A percentile compares a stretch with the other conserved stretches of the same genome.
Conservation (phyloP, 1,140 invertebrate genomes). For the Drosophila sproati region DNA sequence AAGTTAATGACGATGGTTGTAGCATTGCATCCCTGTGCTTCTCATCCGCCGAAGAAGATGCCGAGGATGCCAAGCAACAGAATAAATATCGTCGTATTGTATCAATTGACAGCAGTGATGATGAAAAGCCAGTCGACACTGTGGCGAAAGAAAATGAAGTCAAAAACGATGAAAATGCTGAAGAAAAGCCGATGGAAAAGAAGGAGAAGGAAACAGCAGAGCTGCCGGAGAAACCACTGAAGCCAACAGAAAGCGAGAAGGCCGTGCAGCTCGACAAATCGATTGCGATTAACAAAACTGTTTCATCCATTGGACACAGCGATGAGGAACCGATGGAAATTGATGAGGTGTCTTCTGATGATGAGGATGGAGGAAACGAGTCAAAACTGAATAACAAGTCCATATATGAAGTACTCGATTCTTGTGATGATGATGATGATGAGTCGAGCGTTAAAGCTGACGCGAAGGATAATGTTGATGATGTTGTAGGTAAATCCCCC, state of each 20-base stretch:
- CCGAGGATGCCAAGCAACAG: not conserved
- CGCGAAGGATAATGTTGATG: no score
- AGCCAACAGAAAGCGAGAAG: not conserved
- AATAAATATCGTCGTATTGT: constrained; percentile 57
- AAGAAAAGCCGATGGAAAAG: not conserved
- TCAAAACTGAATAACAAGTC: constrained; percentile 3
- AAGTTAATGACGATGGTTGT: constrained; percentile 7
- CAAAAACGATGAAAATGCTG: not conserved
- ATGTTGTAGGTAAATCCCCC: no score
- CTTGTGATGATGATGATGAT: constrained; percentile 8
- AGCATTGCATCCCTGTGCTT: constrained; percentile 41
- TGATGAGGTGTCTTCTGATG: not conserved
- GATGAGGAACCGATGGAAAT: not conserved
- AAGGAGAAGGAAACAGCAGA: not conserved
- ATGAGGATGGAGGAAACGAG: not conserved
- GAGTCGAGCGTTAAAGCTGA: not conserved
- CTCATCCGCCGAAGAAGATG: constrained; percentile 38
- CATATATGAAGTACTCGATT: constrained; percentile 32
- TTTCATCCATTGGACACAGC: not conserved
- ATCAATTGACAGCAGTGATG: constrained; percentile 38
- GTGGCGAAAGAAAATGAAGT: not conserved
- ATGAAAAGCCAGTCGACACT: constrained; percentile 2
- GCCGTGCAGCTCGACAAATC: not conserved
- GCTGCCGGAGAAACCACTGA: not conserved
- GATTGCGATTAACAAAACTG: not conserved